Base-by-base conservation (phyloP, 2,888 invertebrate genomes). In the Villa cingulata region DNA sequence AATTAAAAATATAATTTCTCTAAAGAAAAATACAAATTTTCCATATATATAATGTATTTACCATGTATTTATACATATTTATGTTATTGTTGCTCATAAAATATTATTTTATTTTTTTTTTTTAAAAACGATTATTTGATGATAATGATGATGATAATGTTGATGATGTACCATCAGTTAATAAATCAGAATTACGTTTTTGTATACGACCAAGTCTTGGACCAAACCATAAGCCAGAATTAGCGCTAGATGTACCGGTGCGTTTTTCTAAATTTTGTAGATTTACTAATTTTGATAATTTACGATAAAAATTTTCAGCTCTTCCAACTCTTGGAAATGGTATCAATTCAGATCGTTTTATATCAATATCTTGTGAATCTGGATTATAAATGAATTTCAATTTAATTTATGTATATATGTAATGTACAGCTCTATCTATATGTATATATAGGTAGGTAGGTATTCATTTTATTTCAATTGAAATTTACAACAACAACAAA, bases 141-240 rank as follows among this genome's bases (percentile, higher is more conserved):
- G 23, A 23, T 6, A 7, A 23, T 6, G 23, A n/a, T n/a, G n/a
- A n/a, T n/a, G n/a, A n/a, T n/a, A n/a, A n/a, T n/a, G 23, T 23
- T 23, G 23, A 23, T 6, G 23, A 23, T 6, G 23, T 23, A 6
- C 5, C 7, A 23, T 23, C 23, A 23, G 7, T 23, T 23, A 7
- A 23, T 23, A 23, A 47, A 23, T 49, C 46, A 18, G 48, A 39
- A 43, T 50, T 57, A 41, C 60, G 48, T 57, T 70, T 72, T 51
- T 68, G 70, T 1, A 70, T 62, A 51, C 77, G 71, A 48, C 78
- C 83, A 20, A 81, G 68, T 39, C 81, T 69, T 1, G 80, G 80
- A 36, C 82, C 83, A 56, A 81, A 81, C 83, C 81, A 83, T 67
- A 81, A 73, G 1, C 73, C 73, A 19, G 68, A 66, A 36, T 66